Conservation (phyloP, 1,140 invertebrate genomes). For the Leptestheria dahalacensis region DNA sequence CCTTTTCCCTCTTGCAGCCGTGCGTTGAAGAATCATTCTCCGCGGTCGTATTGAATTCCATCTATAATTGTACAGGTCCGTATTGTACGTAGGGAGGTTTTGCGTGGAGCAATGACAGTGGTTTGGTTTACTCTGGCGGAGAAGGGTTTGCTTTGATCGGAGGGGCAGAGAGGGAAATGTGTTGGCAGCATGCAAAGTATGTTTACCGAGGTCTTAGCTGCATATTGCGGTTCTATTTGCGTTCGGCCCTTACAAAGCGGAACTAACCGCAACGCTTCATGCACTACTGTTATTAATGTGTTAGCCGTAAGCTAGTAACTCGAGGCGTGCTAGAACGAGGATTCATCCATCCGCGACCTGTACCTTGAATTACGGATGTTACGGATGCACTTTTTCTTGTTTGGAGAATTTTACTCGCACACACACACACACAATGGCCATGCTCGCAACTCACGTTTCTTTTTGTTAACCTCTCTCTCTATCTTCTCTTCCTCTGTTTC, state of each 20-base stretch:
- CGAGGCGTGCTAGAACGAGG: neutral
- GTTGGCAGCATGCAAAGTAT: neutral
- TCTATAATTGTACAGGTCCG: too few species aligned
- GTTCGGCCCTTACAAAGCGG: slow-evolving; percentile 11
- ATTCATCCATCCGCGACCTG: neutral
- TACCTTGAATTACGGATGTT: neutral
- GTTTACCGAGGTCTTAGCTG: neutral
- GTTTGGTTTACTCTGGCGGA: neutral
- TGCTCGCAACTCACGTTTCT: too few species aligned
- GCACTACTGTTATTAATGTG: slow-evolving; percentile 11
- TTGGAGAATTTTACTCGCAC: neutral
- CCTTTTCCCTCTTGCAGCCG: neutral
- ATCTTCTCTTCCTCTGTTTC: too few species aligned
- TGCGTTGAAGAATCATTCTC: neutral
- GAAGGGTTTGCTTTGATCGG: neutral
- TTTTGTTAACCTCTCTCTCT: too few species aligned
- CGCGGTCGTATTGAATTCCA: too few species aligned
- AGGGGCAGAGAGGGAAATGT: neutral
- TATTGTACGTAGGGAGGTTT: too few species aligned
- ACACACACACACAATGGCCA: too few species aligned
- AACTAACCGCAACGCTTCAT: slow-evolving; percentile 14
- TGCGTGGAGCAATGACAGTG: too few species aligned
- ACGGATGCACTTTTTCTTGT: neutral
- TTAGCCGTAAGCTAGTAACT: neutral
- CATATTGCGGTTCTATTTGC: slow-evolving; percentile 6